A percentile compares a stretch with the other conserved stretches of the same genome.
These are phyloP conservation scores for Umimayanthus chanpuru DNA, from an alignment of 92 coral and sea anemone genomes.

Conservation along the genomic window DNA sequence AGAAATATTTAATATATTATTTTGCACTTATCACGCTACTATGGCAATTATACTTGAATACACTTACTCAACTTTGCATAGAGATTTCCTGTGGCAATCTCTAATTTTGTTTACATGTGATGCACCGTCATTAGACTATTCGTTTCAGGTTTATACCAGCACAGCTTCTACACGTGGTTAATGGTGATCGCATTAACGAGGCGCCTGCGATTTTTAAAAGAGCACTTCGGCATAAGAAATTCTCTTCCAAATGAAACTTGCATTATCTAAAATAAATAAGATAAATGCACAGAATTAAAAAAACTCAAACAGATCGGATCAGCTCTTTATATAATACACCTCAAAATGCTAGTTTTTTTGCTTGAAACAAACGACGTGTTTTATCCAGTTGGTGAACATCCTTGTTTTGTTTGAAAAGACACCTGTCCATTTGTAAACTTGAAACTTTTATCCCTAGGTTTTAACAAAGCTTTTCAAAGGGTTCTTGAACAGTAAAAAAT, in stretches of 20 bases:
- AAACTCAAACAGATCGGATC: not conserved
- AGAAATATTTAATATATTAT: not conserved
- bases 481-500: not conserved
- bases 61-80: not conserved
- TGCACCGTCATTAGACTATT: not conserved
- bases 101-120: not conserved
- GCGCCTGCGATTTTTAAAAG: not conserved
- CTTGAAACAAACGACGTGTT: constrained; percentile 1
- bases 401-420: not conserved
- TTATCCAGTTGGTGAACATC: not conserved
- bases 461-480: not conserved
- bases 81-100: constrained; percentile 12
- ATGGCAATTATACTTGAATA: too few species aligned
- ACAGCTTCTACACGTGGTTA: not conserved
- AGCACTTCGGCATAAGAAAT: not conserved
- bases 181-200: not conserved
- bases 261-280: not conserved
- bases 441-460: not conserved
- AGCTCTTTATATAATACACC: not conserved
- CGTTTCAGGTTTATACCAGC: not conserved
- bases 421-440: constrained; percentile 10
- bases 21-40: not conserved
- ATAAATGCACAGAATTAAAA: not conserved
- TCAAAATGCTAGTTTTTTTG: constrained; percentile 18
- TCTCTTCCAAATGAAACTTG: not conserved